Base-by-base conservation (phyloP, 2,113 vertebrate genomes). In the Lepisosteus oculatus region DNA sequence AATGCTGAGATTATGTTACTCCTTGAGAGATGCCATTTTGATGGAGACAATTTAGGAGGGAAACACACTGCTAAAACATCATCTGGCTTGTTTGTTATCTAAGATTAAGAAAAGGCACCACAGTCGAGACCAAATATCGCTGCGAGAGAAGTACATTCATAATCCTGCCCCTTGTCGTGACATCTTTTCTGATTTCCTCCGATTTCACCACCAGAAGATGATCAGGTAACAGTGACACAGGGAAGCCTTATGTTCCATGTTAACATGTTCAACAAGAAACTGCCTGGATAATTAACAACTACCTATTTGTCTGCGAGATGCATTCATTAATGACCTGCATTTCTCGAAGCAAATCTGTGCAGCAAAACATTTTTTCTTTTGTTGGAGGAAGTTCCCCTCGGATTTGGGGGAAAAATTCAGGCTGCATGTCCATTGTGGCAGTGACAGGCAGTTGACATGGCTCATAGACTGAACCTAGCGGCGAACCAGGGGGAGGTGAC, bases 371-470 rank as follows among this genome's bases (percentile, higher is more conserved):
- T 91, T 92, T 93, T 90, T 84, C 89, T 89, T 92, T 93, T 92
- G 92, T 93, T 92, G 87, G 90, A 29, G 90, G 90, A 93, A 92
- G 91, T 91, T 92, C 90, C 90, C 92, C 90, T 93, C 85, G 88
- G 90, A 90, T 92, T 92, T 91, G 87, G 86, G 88, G 88, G 86
- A 90, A 90, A 75, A 71, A 92, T 90, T 91, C 90, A 89, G 88
- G 87, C 90, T 92, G 86, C 89, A 86, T 91, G 89, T 87, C 89
- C 93, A 91, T 93, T 92, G 89, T 93, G 85, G 87, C 88, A 86
- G 88, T 92, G 93, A 92, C 92, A 93, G 87, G 90, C 90, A 92
- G 86, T 91, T 94, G 93, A 93, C 90, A 91, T 89, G 88, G 89
- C 90, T 92, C 86, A 91, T 91, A 90, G 90, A 91, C 86, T 88